Evolutionary conservation across 1,140 invertebrate species (phyloP).

Genomic region (Neomicropteryx cornuta): DNA sequence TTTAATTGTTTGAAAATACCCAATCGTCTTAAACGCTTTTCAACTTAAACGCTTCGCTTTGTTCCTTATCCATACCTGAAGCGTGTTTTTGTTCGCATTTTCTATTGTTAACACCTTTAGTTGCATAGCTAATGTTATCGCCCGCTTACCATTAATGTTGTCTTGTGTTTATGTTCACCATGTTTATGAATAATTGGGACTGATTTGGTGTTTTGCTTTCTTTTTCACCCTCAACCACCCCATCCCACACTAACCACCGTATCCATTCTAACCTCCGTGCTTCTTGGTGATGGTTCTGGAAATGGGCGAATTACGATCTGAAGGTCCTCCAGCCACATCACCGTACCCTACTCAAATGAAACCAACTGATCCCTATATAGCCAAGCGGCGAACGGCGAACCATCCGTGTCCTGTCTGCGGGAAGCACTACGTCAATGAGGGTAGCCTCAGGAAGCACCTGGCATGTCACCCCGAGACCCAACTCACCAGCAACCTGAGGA

Average conservation of each 20-base stretch:
- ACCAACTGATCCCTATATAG: slow-evolving; percentile 61
- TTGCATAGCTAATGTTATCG: too few species aligned
- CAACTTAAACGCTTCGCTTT: too few species aligned
- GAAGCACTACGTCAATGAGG: slow-evolving; percentile 91
- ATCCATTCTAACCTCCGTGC: slow-evolving; percentile 22
- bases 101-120: too few species aligned
- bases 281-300: slow-evolving; percentile 27
- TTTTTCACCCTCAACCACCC: slow-evolving; percentile 30
- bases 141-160: too few species aligned
- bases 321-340: slow-evolving; percentile 35
- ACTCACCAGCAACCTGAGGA: slow-evolving; percentile 72
- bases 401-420: slow-evolving; percentile 90
- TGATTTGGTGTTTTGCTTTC: slow-evolving; percentile 30
- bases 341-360: slow-evolving; percentile 38
- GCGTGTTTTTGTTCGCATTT: too few species aligned
- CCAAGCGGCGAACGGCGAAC: slow-evolving; percentile 83
- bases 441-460: slow-evolving; percentile 82
- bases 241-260: slow-evolving; percentile 8
- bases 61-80: too few species aligned
- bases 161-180: too few species aligned
- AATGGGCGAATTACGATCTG: slow-evolving; percentile 11
- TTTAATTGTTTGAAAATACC: too few species aligned
- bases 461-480: slow-evolving; percentile 88
- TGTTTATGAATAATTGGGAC: too few species aligned
- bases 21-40: too few species aligned